Conservation (phyloP, 1,140 invertebrate genomes). For the Paraescarpia echinospica region DNA sequence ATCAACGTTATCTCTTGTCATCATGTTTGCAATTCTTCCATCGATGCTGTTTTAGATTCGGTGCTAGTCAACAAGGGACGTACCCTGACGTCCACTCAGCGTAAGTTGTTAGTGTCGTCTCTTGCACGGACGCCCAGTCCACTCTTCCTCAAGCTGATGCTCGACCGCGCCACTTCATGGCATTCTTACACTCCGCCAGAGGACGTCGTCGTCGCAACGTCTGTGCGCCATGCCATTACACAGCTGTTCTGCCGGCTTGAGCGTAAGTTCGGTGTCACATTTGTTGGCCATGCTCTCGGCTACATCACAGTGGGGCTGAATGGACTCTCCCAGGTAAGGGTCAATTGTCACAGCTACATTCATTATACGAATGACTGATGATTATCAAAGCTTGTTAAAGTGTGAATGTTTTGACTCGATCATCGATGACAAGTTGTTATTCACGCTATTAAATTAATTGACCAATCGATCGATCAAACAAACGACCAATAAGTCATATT, state of each 20-base stretch:
- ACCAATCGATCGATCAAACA: no score
- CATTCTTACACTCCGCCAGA: neutral
- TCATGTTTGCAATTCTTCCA: no score
- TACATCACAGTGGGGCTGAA: neutral
- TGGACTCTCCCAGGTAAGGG: neutral
- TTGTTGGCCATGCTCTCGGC: neutral
- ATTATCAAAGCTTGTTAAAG: no score
- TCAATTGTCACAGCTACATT: no score
- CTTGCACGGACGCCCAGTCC: conserved; percentile 27
- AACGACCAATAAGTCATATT: no score
- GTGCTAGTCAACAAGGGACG: neutral
- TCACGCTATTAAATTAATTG: no score
- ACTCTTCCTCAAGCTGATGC: conserved; percentile 48
- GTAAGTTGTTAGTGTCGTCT: neutral
- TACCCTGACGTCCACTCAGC: neutral
- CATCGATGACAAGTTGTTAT: no score
- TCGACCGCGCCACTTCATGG: conserved; percentile 47
- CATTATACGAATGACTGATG: no score
- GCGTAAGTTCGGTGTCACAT: neutral
- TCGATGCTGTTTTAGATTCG: neutral
- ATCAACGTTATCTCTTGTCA: no score
- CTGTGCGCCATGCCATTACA: conserved; percentile 19
- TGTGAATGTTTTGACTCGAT: no score
- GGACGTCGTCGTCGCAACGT: no score
- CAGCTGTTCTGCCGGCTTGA: conserved; percentile 13